Base-by-base conservation (phyloP, 2,797 vertebrate genomes). In the Australoheros facetus region DNA sequence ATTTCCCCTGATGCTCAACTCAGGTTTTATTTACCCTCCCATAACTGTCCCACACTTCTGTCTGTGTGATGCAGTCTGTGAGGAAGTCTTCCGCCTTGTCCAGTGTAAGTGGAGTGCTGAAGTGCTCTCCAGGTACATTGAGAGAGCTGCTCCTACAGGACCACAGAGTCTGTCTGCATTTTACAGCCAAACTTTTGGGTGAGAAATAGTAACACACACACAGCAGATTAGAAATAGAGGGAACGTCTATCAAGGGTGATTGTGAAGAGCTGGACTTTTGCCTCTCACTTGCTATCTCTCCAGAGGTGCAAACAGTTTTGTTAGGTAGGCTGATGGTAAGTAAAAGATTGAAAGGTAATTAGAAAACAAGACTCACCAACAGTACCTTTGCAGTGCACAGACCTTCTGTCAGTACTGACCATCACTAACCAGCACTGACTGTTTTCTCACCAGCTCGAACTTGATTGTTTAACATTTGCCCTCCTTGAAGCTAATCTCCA, bases 111-210 rank as follows among this genome's bases (percentile, higher is more conserved):
- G 83, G 80, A 30, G 60, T 94, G 83, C 77, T 99, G 71, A 90
- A 91, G 73, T 94, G 89, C 85, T 95, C 94, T 66, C 89, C 96
- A 0, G 90, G 94, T 51, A 80, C 88, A 0, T 75, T 97, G 51
- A 86, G 89, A 17, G 95, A 96, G 85, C 91, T 98, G 80, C 89
- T 99, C 74, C 91, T 84, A 8, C 92, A 95, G 30, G 97, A 99
- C 16, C 92, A 94, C 74, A 93, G 93, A 79, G 92, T 96, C 76
- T 95, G 94, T 81, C 11, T 93, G 10, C 95, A 90, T 75, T 96
- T 98, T 72, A 92, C 95, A 81, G 91, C 89, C 56, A 93, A 94
- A 32, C 89, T 99, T 30, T 90, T 97, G 51, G 97, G 98, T 99
- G 94, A 96, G 96, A 82, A 81, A 69, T 69, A 51, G 1, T n/a